Evolutionary conservation across 2,797 vertebrate genomes (phyloP).

Genomic region (Hafferia zeledoni): DNA sequence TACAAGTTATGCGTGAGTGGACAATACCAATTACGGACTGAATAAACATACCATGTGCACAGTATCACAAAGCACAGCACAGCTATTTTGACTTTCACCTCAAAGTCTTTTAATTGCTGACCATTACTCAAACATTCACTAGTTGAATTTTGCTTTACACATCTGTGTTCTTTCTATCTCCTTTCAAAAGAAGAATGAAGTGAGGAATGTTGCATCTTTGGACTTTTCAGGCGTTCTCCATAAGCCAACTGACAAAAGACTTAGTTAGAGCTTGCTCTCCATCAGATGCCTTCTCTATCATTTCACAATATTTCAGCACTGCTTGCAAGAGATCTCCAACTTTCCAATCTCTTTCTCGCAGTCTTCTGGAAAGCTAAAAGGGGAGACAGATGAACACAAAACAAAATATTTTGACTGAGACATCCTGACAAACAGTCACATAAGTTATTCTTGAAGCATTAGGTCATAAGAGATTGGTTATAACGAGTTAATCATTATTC

Average conservation of each 20-base stretch:
- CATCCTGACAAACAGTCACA: slow-evolving; percentile 15
- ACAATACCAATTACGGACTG: slow-evolving; percentile 63
- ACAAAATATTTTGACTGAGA: slow-evolving; percentile 12
- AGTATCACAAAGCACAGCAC: slow-evolving; percentile 72
- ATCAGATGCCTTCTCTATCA: slow-evolving; percentile 56
- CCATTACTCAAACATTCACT: slow-evolving; percentile 49
- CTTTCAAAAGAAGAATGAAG: slow-evolving; percentile 59
- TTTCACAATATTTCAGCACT: slow-evolving; percentile 89
- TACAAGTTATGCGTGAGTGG: slow-evolving; percentile 34
- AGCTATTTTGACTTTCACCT: slow-evolving; percentile 74
- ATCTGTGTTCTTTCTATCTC: slow-evolving; percentile 19
- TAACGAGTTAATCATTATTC: slow-evolving; percentile 42
- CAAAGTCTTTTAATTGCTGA: slow-evolving; percentile 59
- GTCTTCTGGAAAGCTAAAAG: slow-evolving; percentile 82
- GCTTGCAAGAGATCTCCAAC: slow-evolving; percentile 91
- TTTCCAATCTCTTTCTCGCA: slow-evolving; percentile 86
- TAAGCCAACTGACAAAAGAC: slow-evolving; percentile 90
- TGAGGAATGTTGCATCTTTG: neutral
- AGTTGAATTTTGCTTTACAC: slow-evolving; percentile 38
- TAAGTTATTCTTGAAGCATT: slow-evolving; percentile 19
- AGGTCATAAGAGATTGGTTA: slow-evolving; percentile 16
- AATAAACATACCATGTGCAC: slow-evolving; percentile 67
- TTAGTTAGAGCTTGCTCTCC: slow-evolving; percentile 68
- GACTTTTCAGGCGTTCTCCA: slow-evolving; percentile 84
- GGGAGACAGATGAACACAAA: slow-evolving; percentile 56